phyloP scores from a whole-genome alignment of 1,140 invertebrate species.

The Popillia japonica region DNA sequence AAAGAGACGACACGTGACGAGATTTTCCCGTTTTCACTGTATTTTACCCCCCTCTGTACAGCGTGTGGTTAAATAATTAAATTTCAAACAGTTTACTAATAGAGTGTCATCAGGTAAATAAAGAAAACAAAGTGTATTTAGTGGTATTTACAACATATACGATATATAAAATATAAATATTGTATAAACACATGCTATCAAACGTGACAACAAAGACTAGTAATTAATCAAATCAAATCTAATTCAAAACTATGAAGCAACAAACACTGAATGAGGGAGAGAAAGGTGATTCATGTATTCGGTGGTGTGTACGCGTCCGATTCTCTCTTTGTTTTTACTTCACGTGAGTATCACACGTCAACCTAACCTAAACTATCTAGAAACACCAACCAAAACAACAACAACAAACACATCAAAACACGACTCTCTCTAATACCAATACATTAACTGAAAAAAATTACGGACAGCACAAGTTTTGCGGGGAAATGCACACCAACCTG shows the following conservation, averaged over 20 bases:
- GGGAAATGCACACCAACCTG: slow-evolving; percentile 22
- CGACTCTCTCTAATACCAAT: not conserved
- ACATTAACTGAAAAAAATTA: slow-evolving; percentile 4
- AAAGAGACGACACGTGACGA: slow-evolving; percentile 28
- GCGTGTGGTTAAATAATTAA: slow-evolving; percentile 29
- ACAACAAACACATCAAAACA: slow-evolving; percentile 32
- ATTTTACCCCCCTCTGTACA: not conserved
- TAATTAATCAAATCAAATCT: slow-evolving; percentile 2
- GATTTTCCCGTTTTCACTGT: not conserved
- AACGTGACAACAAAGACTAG: not conserved
- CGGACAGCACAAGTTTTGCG: slow-evolving; percentile 9
- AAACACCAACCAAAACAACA: slow-evolving; percentile 17
- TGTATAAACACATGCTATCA: not conserved
- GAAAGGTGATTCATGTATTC: slow-evolving; percentile 20
- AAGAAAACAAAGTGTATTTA: not conserved
- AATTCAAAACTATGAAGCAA: slow-evolving; percentile 30
- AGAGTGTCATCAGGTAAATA: not conserved
- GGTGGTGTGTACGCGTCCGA: not conserved
- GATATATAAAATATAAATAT: not conserved
- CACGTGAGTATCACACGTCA: slow-evolving; percentile 22
- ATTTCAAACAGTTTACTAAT: slow-evolving; percentile 9
- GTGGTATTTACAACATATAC: not conserved
- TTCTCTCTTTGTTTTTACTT: not conserved
- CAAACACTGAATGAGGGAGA: slow-evolving; percentile 24
- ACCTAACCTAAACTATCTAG: slow-evolving; percentile 29